phyloP scores from a whole-genome alignment of 2,797 vertebrate species.

The Sorex maritimensis region DNA sequence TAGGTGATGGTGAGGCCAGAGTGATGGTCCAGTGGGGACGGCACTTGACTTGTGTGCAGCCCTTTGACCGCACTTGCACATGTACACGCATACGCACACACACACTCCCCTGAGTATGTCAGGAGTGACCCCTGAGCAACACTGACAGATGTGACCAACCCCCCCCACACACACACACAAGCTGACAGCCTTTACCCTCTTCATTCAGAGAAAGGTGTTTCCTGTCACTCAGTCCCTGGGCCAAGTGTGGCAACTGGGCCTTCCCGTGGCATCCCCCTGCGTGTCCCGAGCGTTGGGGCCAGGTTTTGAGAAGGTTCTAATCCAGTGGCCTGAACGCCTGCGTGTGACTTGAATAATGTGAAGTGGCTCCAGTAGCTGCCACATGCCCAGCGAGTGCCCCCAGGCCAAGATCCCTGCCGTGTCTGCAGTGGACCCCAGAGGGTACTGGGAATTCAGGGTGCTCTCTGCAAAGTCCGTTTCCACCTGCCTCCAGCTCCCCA shows the following conservation, averaged over 20 bases:
- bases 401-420: too few relatives aligned
- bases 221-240: constrained; percentile 8
- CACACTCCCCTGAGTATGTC: neutral
- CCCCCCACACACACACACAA: too few relatives aligned
- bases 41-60: too few relatives aligned
- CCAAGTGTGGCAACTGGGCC: neutral
- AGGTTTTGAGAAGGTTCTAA: constrained; percentile 71
- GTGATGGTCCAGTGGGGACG: too few relatives aligned
- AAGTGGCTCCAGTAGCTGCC: too few relatives aligned
- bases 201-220: constrained; percentile 56
- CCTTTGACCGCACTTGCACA: neutral
- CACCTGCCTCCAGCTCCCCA: neutral
- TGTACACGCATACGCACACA: too few relatives aligned
- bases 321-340: constrained; percentile 70
- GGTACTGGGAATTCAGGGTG: too few relatives aligned
- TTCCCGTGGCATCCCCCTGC: neutral
- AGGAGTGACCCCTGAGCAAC: too few relatives aligned
- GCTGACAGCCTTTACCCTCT: neutral
- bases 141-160: too few relatives aligned
- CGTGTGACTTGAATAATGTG: constrained; percentile 77
- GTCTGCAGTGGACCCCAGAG: too few relatives aligned
- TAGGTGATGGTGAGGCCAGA: neutral
- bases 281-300: constrained; percentile 1
- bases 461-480: neutral
- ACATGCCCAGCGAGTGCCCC: too few relatives aligned